Conservation (phyloP, 1,140 invertebrate genomes). For the Anastrepha ludens region DNA sequence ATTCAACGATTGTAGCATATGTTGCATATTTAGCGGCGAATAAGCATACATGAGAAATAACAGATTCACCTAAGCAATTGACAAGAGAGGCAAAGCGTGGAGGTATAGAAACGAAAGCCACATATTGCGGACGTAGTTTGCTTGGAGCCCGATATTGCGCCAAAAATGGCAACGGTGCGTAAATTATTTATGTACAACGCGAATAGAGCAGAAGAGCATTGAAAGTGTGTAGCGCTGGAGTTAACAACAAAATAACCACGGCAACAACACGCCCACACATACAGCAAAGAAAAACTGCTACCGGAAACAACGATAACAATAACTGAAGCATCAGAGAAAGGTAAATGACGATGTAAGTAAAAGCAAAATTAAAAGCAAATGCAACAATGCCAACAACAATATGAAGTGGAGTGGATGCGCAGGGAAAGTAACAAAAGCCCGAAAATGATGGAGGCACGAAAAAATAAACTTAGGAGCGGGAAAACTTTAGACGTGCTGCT, state of each 20-base stretch:
- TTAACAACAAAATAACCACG: not conserved
- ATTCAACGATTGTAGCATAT: not conserved
- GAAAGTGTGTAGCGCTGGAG: not conserved
- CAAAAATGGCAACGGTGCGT: constrained; percentile 4
- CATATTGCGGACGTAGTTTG: constrained; percentile 23
- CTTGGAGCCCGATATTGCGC: constrained; percentile 2
- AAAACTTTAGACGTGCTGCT: not conserved
- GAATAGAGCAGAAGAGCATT: not conserved
- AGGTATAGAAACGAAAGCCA: not conserved
- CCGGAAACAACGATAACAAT: not conserved
- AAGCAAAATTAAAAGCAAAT: constrained; percentile 27
- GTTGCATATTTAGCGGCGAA: constrained; percentile 31
- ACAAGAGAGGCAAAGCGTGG: not conserved
- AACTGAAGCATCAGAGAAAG: not conserved
- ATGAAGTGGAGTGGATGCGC: not conserved
- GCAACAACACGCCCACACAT: not conserved
- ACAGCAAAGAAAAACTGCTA: not conserved
- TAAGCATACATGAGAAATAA: not conserved
- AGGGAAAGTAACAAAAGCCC: constrained; percentile 22
- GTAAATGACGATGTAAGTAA: constrained; percentile 4
- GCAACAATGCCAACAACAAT: not conserved
- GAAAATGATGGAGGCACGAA: not conserved
- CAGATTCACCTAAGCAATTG: not conserved
- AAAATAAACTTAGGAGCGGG: not conserved
- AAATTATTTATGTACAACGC: not conserved